Evolutionary conservation across 2,113 vertebrate species (phyloP).

Genomic region (Pantherophis guttatus): DNA sequence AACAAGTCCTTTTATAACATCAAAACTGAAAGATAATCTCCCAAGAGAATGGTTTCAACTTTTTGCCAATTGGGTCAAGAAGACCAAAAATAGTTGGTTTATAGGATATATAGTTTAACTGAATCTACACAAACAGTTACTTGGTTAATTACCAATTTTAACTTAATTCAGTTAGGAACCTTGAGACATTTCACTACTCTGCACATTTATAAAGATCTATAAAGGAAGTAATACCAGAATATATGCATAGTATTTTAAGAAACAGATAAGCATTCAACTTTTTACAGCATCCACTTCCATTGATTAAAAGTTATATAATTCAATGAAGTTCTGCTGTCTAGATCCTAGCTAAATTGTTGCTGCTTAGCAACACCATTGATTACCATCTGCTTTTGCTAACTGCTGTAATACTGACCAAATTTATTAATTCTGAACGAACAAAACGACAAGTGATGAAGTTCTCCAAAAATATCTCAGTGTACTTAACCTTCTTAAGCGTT

Average conservation of each 20-base stretch:
- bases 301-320: slow-evolving; percentile 18
- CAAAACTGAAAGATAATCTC: background rate
- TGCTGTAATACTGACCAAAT: background rate
- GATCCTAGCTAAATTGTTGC: background rate
- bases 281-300: background rate
- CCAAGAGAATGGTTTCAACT: background rate
- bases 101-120: background rate
- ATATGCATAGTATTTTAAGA: background rate
- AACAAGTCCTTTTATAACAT: background rate
- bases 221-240: accelerated
- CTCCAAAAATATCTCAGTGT: slow-evolving; percentile 1
- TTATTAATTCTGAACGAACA: slow-evolving; percentile 40
- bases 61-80: background rate
- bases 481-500: slow-evolving; percentile 25
- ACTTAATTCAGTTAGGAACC: background rate
- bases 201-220: background rate
- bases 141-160: background rate
- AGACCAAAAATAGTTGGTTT: background rate
- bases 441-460: slow-evolving; percentile 26
- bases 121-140: background rate
- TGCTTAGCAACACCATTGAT: accelerated
- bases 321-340: background rate
- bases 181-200: background rate
- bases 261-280: background rate
- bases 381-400: slow-evolving; percentile 8